Conservation (phyloP, 1,140 invertebrate genomes). For the Pseudomyrmex dendroicus region DNA sequence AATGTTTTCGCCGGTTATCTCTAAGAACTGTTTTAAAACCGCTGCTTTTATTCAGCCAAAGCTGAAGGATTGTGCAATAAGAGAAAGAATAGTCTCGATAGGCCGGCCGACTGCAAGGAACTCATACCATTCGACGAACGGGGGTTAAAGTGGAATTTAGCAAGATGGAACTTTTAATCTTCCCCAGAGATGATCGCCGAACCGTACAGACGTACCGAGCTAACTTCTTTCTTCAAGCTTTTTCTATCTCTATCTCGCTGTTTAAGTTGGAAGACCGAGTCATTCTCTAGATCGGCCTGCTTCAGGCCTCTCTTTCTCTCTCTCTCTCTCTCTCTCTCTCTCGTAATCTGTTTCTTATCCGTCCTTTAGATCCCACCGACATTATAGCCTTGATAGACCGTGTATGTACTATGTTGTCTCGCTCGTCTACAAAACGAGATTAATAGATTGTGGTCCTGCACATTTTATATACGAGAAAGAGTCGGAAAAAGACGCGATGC, state of each 20-base stretch:
- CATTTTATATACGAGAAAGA: constrained; percentile 8
- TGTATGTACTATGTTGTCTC: constrained; percentile 2
- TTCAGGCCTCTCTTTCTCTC: background rate
- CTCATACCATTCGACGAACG: constrained; percentile 42
- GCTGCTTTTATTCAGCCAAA: constrained; percentile 1
- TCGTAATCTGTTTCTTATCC: constrained; percentile 67
- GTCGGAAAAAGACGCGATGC: background rate
- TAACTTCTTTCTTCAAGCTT: constrained; percentile 58
- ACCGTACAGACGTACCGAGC: constrained; percentile 55
- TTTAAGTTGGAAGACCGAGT: constrained; percentile 28
- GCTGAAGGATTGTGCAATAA: constrained; percentile 5
- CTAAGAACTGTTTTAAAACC: constrained; percentile 74
- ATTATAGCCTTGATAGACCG: constrained; percentile 59
- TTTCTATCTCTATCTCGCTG: constrained; percentile 58
- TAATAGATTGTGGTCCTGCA: constrained; percentile 44
- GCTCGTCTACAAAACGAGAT: constrained; percentile 38
- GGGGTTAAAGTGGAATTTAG: constrained; percentile 68
- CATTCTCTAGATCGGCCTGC: constrained; percentile 39
- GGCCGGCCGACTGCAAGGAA: constrained; percentile 17
- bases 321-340: background rate
- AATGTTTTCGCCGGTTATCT: constrained; percentile 68
- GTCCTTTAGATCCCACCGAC: constrained; percentile 30
- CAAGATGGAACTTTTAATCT: constrained; percentile 74
- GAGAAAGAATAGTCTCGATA: constrained; percentile 40
- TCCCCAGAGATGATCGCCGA: constrained; percentile 70